These are phyloP conservation scores for Ciconia maguari DNA, from an alignment of 2,113 vertebrate species.

Conservation along the genomic window DNA sequence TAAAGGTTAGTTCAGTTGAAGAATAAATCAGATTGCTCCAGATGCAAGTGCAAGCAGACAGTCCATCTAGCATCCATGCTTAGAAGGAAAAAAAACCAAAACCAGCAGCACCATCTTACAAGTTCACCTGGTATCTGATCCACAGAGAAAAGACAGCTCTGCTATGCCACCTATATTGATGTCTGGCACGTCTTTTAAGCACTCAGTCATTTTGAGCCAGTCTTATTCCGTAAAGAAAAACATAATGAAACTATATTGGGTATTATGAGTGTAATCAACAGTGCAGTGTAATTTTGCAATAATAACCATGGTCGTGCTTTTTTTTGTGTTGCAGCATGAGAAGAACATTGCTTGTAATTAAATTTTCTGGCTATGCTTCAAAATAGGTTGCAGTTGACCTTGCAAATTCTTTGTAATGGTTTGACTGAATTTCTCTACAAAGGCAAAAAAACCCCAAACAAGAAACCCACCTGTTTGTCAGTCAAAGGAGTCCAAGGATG, in stretches of 20 bases:
- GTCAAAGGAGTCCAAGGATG: neutral
- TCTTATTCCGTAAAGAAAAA: neutral
- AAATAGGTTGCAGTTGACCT: neutral
- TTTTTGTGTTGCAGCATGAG: neutral
- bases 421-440: neutral
- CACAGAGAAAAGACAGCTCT: neutral
- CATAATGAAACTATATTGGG: rapidly evolving
- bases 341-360: neutral
- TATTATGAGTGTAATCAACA: neutral
- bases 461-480: neutral
- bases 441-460: neutral
- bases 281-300: rapidly evolving
- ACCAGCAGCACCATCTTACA: neutral
- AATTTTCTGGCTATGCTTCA: neutral
- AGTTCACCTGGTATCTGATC: neutral
- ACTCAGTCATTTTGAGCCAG: neutral
- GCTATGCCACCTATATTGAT: neutral
- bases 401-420: neutral
- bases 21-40: neutral
- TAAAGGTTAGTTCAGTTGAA: neutral
- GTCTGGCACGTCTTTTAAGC: neutral
- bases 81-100: neutral
- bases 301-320: rapidly evolving
- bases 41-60: neutral
- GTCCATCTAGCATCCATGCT: neutral